phyloP scores from a whole-genome alignment of 2,797 vertebrate genomes.

The Centroberyx gerrardi region DNA sequence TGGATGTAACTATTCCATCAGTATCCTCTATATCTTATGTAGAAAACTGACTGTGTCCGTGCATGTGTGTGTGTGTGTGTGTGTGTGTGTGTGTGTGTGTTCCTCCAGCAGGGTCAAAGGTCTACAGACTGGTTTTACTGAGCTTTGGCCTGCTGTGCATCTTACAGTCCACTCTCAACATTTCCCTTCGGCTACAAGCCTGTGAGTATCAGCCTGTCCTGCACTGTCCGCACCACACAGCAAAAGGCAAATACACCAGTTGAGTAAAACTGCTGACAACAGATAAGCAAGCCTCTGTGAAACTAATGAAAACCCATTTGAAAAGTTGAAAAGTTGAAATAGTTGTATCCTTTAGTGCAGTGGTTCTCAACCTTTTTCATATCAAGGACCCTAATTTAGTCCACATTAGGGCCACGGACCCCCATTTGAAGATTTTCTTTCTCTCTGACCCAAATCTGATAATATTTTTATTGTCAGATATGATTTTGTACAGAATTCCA shows the following conservation, averaged over 20 bases:
- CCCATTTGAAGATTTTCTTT: too few species aligned
- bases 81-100: constrained; percentile 11
- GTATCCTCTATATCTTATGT: not conserved
- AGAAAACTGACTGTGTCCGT: constrained; percentile 1
- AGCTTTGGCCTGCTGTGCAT: constrained; percentile 23
- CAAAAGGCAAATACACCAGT: not conserved
- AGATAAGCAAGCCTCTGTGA: too few species aligned
- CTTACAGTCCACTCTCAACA: constrained; percentile 18
- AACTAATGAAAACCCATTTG: too few species aligned
- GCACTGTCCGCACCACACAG: too few species aligned
- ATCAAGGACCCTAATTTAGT: too few species aligned
- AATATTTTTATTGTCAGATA: too few species aligned
- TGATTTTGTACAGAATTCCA: too few species aligned
- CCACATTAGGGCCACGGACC: too few species aligned
- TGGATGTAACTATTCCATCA: not conserved
- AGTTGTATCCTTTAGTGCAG: too few species aligned
- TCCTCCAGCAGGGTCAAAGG: not conserved
- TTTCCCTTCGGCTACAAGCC: constrained; percentile 5
- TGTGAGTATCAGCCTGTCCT: constrained; percentile 1
- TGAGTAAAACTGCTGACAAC: not conserved
- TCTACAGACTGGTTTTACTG: constrained; percentile 5
- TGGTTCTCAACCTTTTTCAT: too few species aligned
- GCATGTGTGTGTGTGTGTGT: not conserved
- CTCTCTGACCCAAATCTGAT: too few species aligned
- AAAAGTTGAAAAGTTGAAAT: too few species aligned